Base-by-base conservation (phyloP, 2,888 invertebrate genomes). In the Anorthoa munda region DNA sequence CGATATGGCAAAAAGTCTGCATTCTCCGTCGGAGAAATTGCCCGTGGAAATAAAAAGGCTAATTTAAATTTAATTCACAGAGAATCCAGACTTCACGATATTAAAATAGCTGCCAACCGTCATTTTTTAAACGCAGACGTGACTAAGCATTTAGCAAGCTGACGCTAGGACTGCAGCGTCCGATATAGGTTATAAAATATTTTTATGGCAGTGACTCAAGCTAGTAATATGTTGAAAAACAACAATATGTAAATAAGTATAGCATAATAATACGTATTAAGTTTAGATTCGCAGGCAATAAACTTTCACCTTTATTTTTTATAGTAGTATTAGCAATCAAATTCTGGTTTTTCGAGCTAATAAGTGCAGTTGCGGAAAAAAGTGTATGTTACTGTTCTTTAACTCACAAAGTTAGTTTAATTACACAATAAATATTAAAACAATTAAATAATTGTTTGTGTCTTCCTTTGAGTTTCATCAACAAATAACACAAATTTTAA, bases 1-100 rank as follows among this genome's bases (percentile, higher is more conserved):
- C 13, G 3, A 23, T 55, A 45, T 15, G 0, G 45, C 39, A 17
- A 60, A 50, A 31, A 18, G 12, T 13, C 13, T 61, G 45, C 61
- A 46, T 63, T 79, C 51, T n/a, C 18, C 18, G 61, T 12, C 39
- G 39, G 21, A 26, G 4, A 59, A 56, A 56, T 58, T 1, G 1
- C 4, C 21, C 26, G 45, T 51, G n/a, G 75, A 75, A 66, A 65
- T 51, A 46, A 53, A 64, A 59, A 53, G 4, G 21, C 53, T 53
- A 61, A 75, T 65, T 75, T 26, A 61, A 81, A 81, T 81, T 53
- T 13, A 68, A 58, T 77, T 69, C 46, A 15, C 23, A 31, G 18
- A 21, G 9, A 53, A 31, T 69, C 18, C 48, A 67, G 60, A 55
- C 50, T 58, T 68, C 31, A 18, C 21, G 26, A 60, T 68, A 68